These are phyloP conservation scores for Tetropium fuscum DNA, from an alignment of 2,888 invertebrate species.

Conservation along the genomic window DNA sequence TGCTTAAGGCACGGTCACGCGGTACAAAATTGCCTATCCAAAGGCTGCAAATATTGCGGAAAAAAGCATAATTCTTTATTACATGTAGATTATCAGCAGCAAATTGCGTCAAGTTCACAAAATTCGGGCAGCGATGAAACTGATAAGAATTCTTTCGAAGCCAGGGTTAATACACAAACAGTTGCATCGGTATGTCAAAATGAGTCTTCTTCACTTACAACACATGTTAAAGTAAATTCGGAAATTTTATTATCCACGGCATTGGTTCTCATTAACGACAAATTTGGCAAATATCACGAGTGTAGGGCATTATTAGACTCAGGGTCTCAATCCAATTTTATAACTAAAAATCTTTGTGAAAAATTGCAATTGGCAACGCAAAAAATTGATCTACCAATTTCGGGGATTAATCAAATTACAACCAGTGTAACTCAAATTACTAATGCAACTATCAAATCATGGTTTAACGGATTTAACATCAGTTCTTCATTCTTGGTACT, in stretches of 20 bases:
- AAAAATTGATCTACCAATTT: neutral
- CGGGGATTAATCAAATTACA: neutral
- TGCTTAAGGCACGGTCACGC: conserved; percentile 5
- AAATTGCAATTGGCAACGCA: neutral
- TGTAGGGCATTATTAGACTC: neutral
- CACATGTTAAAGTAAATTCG: neutral
- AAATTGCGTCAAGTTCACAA: neutral
- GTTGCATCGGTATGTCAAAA: neutral
- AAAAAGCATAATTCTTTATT: conserved; percentile 13
- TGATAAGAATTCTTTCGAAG: neutral
- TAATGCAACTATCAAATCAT: neutral
- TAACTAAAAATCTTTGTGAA: neutral
- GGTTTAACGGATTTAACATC: neutral
- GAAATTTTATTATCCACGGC: conserved; percentile 4
- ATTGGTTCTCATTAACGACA: neutral
- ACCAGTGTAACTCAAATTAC: neutral
- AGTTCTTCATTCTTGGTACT: neutral
- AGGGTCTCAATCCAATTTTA: neutral
- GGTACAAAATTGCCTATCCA: conserved; percentile 2
- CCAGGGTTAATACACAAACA: neutral
- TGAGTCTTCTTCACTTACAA: neutral
- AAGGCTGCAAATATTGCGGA: conserved; percentile 18
- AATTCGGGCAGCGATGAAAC: neutral
- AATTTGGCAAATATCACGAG: neutral
- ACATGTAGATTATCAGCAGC: neutral